Percentiles rank a stretch among this genome's conserved stretches.
Conservation (phyloP, 2,113 vertebrate genomes). For the Heteronetta atricapilla region DNA sequence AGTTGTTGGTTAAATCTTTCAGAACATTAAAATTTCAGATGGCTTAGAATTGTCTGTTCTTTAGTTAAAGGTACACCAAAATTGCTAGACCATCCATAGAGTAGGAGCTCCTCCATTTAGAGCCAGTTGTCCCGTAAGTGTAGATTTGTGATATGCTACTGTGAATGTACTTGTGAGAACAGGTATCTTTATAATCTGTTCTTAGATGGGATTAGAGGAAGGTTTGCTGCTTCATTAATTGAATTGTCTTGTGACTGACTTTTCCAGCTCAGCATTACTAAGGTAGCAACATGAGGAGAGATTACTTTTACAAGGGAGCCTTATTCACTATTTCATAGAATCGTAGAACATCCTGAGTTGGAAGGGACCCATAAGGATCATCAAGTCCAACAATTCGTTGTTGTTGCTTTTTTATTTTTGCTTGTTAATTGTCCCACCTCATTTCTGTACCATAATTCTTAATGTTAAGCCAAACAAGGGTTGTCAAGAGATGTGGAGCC, state of each 20-base stretch:
- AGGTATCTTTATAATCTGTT: constrained; percentile 19
- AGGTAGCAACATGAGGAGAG: not conserved
- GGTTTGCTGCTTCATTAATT: constrained; percentile 26
- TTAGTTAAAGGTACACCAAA: not conserved
- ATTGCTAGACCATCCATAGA: not conserved
- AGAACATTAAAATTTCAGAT: not conserved
- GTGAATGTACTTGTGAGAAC: not conserved
- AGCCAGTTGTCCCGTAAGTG: not conserved
- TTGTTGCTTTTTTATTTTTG: not conserved
- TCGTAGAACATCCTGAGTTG: too few species aligned
- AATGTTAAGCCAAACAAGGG: not conserved
- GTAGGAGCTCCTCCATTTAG: not conserved
- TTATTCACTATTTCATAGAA: not conserved
- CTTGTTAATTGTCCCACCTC: not conserved
- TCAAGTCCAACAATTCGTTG: not conserved
- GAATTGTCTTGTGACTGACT: not conserved
- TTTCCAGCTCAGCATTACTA: not conserved
- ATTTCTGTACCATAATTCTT: not conserved
- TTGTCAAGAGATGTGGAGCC: not conserved
- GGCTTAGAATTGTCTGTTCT: not conserved
- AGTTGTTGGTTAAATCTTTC: not conserved
- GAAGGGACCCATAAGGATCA: too few species aligned
- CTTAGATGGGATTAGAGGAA: constrained; percentile 41
- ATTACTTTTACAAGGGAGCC: not conserved
- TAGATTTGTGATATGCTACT: not conserved